phyloP scores from a whole-genome alignment of 37 sponge, comb jelly and placozoan species.

The Diacarnus erythraeanus region DNA sequence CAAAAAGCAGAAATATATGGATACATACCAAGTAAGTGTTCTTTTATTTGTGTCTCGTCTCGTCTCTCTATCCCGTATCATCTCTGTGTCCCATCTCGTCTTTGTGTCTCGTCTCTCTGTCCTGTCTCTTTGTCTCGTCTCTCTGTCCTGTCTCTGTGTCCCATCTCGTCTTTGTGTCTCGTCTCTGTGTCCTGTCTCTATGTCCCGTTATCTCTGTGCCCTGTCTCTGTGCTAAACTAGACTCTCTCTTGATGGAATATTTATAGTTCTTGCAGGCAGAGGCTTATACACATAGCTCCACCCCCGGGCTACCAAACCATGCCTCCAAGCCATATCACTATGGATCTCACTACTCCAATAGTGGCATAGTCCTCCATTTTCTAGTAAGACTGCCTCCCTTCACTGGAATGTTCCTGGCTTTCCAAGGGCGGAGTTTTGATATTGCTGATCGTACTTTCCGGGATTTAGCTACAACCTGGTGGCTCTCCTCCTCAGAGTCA shows the following conservation, averaged over 20 bases:
- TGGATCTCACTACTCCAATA: constrained; percentile 98
- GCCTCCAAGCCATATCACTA: constrained; percentile 94
- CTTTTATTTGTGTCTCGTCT: no score
- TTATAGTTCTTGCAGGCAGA: constrained; percentile 58
- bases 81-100: no score
- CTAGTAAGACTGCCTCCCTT: constrained; percentile 95
- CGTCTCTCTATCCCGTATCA: no score
- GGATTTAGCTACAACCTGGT: constrained; percentile 88
- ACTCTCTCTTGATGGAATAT: no score
- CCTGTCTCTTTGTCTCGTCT: no score
- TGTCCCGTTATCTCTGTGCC: no score
- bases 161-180: no score
- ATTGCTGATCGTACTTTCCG: constrained; percentile 97
- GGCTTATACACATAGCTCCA: background rate
- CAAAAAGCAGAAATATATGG: constrained; percentile 64
- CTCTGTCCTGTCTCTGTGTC: no score
- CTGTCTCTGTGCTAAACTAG: no score
- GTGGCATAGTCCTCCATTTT: constrained; percentile 96
- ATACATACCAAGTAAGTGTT: constrained; percentile 72
- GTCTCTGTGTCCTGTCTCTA: no score
- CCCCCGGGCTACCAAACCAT: constrained; percentile 41
- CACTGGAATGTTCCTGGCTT: constrained; percentile 94
- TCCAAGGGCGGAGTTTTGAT: constrained; percentile 95
- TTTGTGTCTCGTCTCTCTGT: no score
- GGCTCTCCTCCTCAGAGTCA: constrained; percentile 86